Base-by-base conservation (phyloP, 2,888 invertebrate species). In the Stenurella melanura region DNA sequence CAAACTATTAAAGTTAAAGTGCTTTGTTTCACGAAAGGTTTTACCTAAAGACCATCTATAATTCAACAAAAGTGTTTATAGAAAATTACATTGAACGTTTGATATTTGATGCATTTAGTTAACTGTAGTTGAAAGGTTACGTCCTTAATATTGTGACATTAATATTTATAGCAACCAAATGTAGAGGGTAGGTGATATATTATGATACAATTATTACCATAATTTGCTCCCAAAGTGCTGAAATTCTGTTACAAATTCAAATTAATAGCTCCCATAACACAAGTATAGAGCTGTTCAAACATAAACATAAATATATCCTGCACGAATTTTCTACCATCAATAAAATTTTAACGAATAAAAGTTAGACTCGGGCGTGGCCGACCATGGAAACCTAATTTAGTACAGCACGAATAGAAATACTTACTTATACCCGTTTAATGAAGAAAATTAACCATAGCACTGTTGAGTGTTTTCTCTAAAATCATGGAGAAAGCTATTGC, bases 31-130 rank as follows among this genome's bases (percentile, higher is more conserved):
- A 74, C 77, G 74, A 77, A 74, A 58, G 38, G 63, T 68, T 72
- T 74, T 19, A 50, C 69, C 70, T 70, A 73, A 75, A 19, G 64
- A 69, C 75, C 73, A 26, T 73, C 75, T 73, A 75, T 66, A 60
- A 38, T 73, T 69, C 70, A 61, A 75, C 73, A 58, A 78, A 78
- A 75, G 73, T 73, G 73, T 69, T 76, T 50, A 69, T 60, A 42
- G 34, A 70, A 75, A 71, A 66, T 73, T 73, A 75, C 75, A 34
- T n/a, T 61, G 54, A 71, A 73, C 73, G 60, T 61, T 69, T 69
- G 34, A 72, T 75, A 74, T 42, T 34, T 67, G 56, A 71, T 74
- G 50, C 50, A 68, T 4, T 42, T 19, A 57, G 17, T 58, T 19
- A 18, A 15, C 21, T 11, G 5, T 19, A 58, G 18, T 58, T 60